phyloP scores from a whole-genome alignment of 2,797 vertebrate genomes.

The Gymnothorax javanicus region DNA sequence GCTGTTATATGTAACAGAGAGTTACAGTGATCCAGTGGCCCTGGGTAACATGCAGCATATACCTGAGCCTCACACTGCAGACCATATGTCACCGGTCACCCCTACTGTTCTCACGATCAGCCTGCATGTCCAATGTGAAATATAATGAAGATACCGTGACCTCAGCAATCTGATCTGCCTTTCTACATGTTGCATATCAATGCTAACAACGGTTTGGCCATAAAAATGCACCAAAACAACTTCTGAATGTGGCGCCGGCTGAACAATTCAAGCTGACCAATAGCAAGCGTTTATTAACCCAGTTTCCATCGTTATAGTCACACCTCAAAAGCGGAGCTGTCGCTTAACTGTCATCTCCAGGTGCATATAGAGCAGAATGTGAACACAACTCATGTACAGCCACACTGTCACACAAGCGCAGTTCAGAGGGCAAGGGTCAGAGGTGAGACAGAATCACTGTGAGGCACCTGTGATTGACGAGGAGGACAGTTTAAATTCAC shows the following conservation, averaged over 20 bases:
- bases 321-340: not conserved
- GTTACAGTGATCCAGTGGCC: not conserved
- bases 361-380: not conserved
- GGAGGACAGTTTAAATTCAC: constrained; percentile 24
- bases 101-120: not conserved
- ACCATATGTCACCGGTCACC: not conserved
- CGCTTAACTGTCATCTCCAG: not conserved
- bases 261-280: not conserved
- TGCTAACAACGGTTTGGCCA: not conserved
- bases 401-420: not conserved
- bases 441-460: not conserved
- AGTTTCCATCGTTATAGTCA: not conserved
- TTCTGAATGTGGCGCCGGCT: not conserved
- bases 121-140: not conserved
- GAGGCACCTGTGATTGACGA: not conserved
- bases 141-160: not conserved
- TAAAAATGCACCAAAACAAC: not conserved
- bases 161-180: not conserved
- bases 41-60: not conserved
- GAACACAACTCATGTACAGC: not conserved
- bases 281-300: not conserved
- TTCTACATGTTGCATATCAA: not conserved
- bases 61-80: constrained; percentile 5
- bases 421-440: not conserved
- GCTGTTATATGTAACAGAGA: not conserved